These are phyloP conservation scores for Hyles lineata DNA, from an alignment of 2,888 invertebrate species.

Conservation along the genomic window DNA sequence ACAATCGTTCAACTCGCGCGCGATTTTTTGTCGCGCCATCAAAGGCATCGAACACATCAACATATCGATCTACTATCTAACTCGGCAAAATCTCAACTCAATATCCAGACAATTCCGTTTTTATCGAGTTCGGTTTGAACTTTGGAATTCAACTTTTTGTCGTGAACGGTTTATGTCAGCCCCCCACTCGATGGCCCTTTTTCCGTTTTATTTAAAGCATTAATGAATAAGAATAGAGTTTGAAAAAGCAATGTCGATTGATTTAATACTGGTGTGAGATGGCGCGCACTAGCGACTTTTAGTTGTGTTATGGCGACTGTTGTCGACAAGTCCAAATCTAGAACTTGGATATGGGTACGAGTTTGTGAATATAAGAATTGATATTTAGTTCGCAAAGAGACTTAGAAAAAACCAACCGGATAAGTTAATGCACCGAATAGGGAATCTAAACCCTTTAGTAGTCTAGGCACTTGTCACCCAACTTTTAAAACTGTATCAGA, in stretches of 20 bases:
- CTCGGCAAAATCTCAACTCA: slow-evolving; percentile 35
- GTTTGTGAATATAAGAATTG: too few species aligned
- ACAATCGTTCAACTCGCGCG: background rate
- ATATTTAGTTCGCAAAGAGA: too few species aligned
- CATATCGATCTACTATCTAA: slow-evolving; percentile 36
- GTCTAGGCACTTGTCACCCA: too few species aligned
- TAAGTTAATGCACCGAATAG: too few species aligned
- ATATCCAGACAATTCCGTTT: slow-evolving; percentile 34
- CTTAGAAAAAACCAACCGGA: too few species aligned
- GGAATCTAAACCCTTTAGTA: too few species aligned
- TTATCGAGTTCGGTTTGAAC: slow-evolving; percentile 56
- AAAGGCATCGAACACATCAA: slow-evolving; percentile 35
- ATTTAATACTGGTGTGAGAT: slow-evolving; percentile 70
- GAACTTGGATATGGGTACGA: too few species aligned
- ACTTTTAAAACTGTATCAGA: too few species aligned
- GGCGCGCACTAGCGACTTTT: slow-evolving; percentile 44
- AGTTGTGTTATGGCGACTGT: background rate
- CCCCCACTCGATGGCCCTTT: slow-evolving; percentile 73
- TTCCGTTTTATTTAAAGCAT: slow-evolving; percentile 80
- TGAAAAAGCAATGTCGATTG: slow-evolving; percentile 74
- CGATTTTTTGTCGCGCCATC: slow-evolving; percentile 27
- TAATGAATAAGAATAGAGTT: slow-evolving; percentile 79
- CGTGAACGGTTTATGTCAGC: slow-evolving; percentile 74
- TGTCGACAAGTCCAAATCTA: too few species aligned
- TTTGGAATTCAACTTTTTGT: slow-evolving; percentile 68